A percentile compares a stretch with the other conserved stretches of the same genome.
phyloP scores from a whole-genome alignment of 2,888 invertebrate species.

The Rutpela maculata region DNA sequence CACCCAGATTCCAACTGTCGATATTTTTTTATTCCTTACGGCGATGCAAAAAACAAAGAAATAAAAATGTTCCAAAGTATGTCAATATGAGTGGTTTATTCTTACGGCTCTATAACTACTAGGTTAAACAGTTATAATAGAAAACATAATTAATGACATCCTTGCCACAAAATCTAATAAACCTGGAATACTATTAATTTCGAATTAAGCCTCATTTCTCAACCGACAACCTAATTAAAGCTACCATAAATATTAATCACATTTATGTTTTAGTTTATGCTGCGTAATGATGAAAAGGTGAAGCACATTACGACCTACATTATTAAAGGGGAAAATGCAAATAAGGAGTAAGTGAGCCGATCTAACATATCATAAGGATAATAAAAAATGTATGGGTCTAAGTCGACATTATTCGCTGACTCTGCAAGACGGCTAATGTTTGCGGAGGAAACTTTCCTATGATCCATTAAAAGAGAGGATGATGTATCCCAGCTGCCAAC shows the following conservation, averaged over 20 bases:
- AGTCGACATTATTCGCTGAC: conserved; percentile 2
- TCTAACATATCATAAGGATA: conserved; percentile 1
- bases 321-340: conserved; percentile 20
- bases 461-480: conserved; percentile 13
- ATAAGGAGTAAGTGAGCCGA: background rate
- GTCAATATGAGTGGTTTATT: no score
- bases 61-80: no score
- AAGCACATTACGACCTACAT: conserved; percentile 5
- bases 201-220: background rate
- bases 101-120: no score
- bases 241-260: conserved; percentile 18
- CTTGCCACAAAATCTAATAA: background rate
- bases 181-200: background rate
- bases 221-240: background rate
- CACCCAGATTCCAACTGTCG: no score
- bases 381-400: conserved; percentile 9
- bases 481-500: conserved; percentile 13
- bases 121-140: no score
- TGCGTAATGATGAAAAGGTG: background rate
- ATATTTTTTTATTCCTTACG: no score
- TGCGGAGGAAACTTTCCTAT: background rate
- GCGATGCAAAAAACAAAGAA: no score
- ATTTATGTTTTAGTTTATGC: background rate
- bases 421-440: conserved; percentile 12
- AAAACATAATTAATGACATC: background rate